phyloP scores from a whole-genome alignment of 2,888 invertebrate genomes.

The Machimus rusticus region DNA sequence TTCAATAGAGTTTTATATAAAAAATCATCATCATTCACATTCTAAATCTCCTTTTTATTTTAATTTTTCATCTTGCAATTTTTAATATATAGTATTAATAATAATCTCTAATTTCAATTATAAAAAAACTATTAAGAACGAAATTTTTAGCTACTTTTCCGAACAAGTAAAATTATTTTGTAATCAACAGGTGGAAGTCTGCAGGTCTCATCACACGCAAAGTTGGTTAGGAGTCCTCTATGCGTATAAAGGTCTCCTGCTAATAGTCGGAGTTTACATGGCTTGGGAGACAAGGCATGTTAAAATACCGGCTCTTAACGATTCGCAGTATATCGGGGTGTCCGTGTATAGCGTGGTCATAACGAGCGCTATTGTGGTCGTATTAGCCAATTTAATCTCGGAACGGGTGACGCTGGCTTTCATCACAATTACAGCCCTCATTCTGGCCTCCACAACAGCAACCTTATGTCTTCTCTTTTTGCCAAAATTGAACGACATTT shows the following conservation, averaged over 20 bases:
- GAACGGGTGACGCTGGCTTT: slow-evolving; percentile 83
- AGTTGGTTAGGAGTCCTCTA: slow-evolving; percentile 92
- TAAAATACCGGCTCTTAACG: slow-evolving; percentile 89
- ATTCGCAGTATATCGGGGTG: slow-evolving; percentile 92
- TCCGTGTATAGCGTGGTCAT: slow-evolving; percentile 93
- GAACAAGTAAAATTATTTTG: not conserved
- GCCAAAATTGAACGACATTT: slow-evolving; percentile 82
- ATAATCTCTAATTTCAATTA: too few species aligned
- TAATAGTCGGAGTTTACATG: slow-evolving; percentile 92
- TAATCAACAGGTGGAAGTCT: slow-evolving; percentile 80
- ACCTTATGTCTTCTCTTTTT: slow-evolving; percentile 86
- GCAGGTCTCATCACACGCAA: slow-evolving; percentile 84
- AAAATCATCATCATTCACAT: too few species aligned
- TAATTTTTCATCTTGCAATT: too few species aligned
- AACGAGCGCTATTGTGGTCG: slow-evolving; percentile 85
- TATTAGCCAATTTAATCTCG: slow-evolving; percentile 85
- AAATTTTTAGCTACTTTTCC: not conserved
- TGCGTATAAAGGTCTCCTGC: slow-evolving; percentile 86
- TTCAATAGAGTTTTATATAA: too few species aligned
- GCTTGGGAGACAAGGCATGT: slow-evolving; percentile 95
- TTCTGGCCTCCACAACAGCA: slow-evolving; percentile 84
- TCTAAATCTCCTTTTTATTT: too few species aligned
- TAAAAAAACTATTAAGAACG: not conserved
- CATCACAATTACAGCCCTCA: slow-evolving; percentile 82
- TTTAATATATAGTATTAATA: too few species aligned